Percentiles rank a stretch among this genome's conserved stretches.
Evolutionary conservation across 1,140 invertebrate genomes (phyloP).

Genomic region (Protaetia brevitarsis): DNA sequence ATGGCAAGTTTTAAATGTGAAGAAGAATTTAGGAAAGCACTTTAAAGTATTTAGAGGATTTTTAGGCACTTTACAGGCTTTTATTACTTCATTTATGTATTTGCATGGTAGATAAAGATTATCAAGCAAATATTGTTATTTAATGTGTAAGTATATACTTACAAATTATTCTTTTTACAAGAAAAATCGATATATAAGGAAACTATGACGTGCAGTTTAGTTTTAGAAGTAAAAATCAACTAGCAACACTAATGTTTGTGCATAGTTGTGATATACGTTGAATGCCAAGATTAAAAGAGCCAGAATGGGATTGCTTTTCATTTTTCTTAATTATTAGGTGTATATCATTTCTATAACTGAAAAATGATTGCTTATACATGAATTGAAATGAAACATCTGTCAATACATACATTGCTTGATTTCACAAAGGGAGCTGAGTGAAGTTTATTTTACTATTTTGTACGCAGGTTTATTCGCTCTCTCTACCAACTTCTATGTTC

Average conservation of each 20-base stretch:
- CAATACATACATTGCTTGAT: no score
- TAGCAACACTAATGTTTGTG: constrained; percentile 13
- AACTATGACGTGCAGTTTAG: not conserved
- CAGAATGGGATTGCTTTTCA: not conserved
- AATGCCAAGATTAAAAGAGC: not conserved
- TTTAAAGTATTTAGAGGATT: no score
- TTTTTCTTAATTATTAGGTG: not conserved
- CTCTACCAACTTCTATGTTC: no score
- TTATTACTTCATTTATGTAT: no score
- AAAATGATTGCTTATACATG: not conserved
- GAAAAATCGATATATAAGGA: not conserved
- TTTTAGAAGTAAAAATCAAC: constrained; percentile 7
- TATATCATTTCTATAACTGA: not conserved
- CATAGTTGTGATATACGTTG: constrained; percentile 18
- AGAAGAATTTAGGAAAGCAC: no score
- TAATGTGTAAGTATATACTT: constrained; percentile 8
- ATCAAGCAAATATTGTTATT: not conserved
- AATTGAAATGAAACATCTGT: not conserved
- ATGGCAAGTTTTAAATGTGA: no score
- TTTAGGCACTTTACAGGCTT: no score
- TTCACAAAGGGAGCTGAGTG: no score
- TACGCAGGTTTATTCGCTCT: no score
- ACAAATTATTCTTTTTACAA: constrained; percentile 13
- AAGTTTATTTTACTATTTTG: no score
- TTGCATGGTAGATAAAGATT: constrained; percentile 12